Evolutionary conservation across 2,888 invertebrate genomes (phyloP), one percentile per base, ranked within the genome.

Genomic region (Melinopterus prodromus): DNA sequence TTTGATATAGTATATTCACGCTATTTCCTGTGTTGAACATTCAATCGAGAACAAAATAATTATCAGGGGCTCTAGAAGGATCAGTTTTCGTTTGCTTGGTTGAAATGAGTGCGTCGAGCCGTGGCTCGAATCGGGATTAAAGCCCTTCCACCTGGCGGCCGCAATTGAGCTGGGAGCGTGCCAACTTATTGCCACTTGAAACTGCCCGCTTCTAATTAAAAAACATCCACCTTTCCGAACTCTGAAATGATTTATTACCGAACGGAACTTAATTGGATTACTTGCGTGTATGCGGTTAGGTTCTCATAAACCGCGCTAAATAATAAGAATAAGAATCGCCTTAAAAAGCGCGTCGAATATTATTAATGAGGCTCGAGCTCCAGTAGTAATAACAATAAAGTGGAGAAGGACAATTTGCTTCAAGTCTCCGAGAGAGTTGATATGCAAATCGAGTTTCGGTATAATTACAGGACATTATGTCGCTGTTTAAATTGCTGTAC

Each of bases 161-260:
- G 53, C 53, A 53, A 53, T 53, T 53, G 9, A 53, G 53, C 77
- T 81, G 81, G 81, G 79, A 77, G 71, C 75, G 77, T 77, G 79
- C 81, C 81, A 81, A 81, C 81, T 81, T 81, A 81, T 81, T 81
- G 79, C 79, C 81, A 81, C 81, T 81, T 78, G 72, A 81, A 81
- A 79, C 79, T 79, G 81, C 74, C 81, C 81, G 77, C 72, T 69
- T 69, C 79, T 81, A 81, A 81, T 81, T 81, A 81, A 81, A 81
- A 81, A 79, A 53, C 53, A 77, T 77, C 81, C 77, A 79, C 79
- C 79, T 81, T 81, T 79, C 81, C 81, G 81, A 79, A 81, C 77
- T 79, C 77, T 77, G 78, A 81, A 79, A 77, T 81, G 81, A 79
- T 79, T 81, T 79, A 81, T 80, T 76, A 77, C 71, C 71, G 38